Evolutionary conservation across 2,888 invertebrate genomes (phyloP), one percentile per base, ranked within the genome.

Genomic region (Ernsta delagoae): DNA sequence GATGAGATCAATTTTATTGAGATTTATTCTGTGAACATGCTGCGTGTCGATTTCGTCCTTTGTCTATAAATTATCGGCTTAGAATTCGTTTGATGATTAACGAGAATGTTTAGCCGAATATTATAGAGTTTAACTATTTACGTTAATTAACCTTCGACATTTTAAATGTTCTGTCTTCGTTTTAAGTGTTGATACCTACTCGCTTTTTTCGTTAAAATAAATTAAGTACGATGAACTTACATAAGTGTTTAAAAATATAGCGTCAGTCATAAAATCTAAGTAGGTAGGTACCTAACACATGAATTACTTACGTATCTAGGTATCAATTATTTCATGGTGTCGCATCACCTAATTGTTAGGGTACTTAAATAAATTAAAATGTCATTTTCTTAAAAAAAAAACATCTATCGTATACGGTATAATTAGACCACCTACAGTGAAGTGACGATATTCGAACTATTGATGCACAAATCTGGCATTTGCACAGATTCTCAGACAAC

Each of bases 1-100:
- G 88, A 90, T 87, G 86, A 86, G 87, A 90, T 88, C 86, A 88
- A 87, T 90, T 90, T 90, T 89, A 90, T 90, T 90, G 80, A 90
- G 89, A 92, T 92, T 91, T 91, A 92, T 92, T 84, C 83, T 84
- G 87, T 86, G 85, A 87, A 87, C 82, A 86, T 82, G 78, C 78
- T 85, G 83, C 75, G 79, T 82, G 81, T 84, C 83, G 81, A 84
- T 86, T 86, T 84, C 78, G 74, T 83, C 81, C 78, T 81, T 83
- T 81, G 83, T 82, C 84, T 86, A 88, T 85, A 88, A 87, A 87
- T 87, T 85, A 84, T 78, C 76, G 76, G 74, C 73, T 84, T 74
- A 72, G 76, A 79, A 82, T 82, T 80, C 73, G 74, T 72, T 71
- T 70, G 61, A 77, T 83, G 81, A 86, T 85, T 84, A 82, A 84